phyloP scores from a whole-genome alignment of 2,888 invertebrate genomes.

The Antitype chi region DNA sequence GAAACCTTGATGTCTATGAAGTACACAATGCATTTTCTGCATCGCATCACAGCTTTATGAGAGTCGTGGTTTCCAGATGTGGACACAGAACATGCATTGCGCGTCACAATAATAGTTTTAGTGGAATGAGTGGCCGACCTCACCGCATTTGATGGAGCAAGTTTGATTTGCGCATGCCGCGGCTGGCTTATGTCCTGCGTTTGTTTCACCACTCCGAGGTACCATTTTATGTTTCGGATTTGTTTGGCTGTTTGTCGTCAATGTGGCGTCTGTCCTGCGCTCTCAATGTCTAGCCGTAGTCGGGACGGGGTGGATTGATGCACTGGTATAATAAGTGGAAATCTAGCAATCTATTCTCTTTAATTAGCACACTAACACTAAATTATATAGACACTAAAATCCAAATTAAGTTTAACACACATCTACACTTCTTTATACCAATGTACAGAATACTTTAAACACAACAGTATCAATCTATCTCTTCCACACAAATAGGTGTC shows the following conservation, averaged over 20 bases:
- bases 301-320: slow-evolving; percentile 85
- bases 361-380: slow-evolving; percentile 56
- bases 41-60: slow-evolving; percentile 73
- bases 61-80: slow-evolving; percentile 74
- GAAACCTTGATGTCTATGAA: slow-evolving; percentile 75
- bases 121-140: slow-evolving; percentile 90
- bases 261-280: slow-evolving; percentile 85
- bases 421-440: slow-evolving; percentile 63
- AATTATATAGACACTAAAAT: slow-evolving; percentile 48
- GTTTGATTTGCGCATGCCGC: slow-evolving; percentile 90
- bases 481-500: slow-evolving; percentile 72
- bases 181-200: slow-evolving; percentile 89
- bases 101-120: slow-evolving; percentile 87
- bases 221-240: slow-evolving; percentile 85
- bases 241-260: slow-evolving; percentile 88
- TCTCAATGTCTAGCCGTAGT: slow-evolving; percentile 83
- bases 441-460: slow-evolving; percentile 64
- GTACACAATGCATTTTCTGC: slow-evolving; percentile 86
- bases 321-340: slow-evolving; percentile 66
- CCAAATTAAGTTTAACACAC: slow-evolving; percentile 40
- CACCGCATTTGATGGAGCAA: slow-evolving; percentile 90
- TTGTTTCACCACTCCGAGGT: slow-evolving; percentile 87
- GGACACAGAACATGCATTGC: slow-evolving; percentile 87
- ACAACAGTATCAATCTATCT: slow-evolving; percentile 83
- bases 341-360: slow-evolving; percentile 29